Conservation (phyloP, 2,888 invertebrate genomes). For the Dryomyza anilis region DNA sequence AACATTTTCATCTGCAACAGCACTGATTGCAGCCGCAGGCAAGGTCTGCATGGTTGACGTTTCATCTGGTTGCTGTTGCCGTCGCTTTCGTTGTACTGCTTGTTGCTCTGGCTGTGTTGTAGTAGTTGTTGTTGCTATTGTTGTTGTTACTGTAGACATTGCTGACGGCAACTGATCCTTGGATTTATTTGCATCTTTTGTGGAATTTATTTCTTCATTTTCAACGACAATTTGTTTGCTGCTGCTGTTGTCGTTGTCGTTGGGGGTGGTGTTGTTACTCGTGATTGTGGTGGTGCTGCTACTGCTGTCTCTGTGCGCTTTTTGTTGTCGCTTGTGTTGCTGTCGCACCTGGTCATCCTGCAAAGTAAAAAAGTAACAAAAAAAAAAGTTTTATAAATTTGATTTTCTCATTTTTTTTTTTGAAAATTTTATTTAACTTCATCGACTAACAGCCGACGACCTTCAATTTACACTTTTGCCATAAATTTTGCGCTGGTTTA, state of each 20-base stretch:
- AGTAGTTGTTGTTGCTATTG: conserved; percentile 11
- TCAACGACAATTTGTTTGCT: neutral
- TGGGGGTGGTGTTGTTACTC: neutral
- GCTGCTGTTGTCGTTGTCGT: conserved; percentile 9
- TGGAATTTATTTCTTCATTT: neutral
- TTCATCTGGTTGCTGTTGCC: conserved; percentile 3
- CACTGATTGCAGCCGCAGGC: neutral
- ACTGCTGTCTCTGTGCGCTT: neutral
- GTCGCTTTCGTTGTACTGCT: neutral
- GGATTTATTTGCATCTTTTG: conserved; percentile 17
- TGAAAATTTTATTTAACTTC: no score
- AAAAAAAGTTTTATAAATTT: neutral
- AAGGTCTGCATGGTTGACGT: neutral
- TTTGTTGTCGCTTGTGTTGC: conserved; percentile 14
- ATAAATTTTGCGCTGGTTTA: no score
- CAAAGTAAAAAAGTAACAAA: conserved; percentile 5
- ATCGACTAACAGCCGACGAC: no score
- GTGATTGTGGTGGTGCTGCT: conserved; percentile 8
- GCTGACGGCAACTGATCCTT: conserved; percentile 17
- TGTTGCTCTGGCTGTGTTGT: conserved; percentile 13
- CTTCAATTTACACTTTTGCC: no score
- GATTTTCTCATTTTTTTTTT: neutral
- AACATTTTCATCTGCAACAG: neutral
- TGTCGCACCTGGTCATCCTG: conserved; percentile 21
- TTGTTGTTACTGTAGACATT: no score